Evolutionary conservation across 2,113 vertebrate genomes (phyloP), one percentile per base, ranked within the genome.

Genomic region (Ammospiza nelsoni): DNA sequence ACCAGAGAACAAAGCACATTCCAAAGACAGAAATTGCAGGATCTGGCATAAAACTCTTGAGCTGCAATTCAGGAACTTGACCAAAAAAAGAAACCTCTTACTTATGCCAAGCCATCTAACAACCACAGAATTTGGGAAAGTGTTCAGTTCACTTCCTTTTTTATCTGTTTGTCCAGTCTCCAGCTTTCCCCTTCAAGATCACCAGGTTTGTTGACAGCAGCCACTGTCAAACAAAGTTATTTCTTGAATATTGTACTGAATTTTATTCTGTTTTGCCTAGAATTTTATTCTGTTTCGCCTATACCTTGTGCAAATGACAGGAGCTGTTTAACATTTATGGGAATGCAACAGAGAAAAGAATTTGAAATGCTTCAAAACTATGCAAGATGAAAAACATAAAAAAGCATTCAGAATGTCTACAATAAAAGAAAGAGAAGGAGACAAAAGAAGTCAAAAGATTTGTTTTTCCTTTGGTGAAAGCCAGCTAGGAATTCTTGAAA

Each of bases 1-100:
- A 83, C 8, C 51, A 69, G 82, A 90, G 89, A 95, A 91, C 89
- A 97, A 96, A 96, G 78, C 48, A 85, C 90, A 94, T 95, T 94
- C 75, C 91, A 86, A 85, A 79, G 67, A 62, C n/a, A 94, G 54
- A 82, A 96, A 82, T 2, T 79, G 55, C 20, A 87, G 72, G 82
- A 91, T 31, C 57, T 95, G 85, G 91, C 93, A 91, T 77, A 63
- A 58, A 94, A 80, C 48, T 74, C 57, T 35, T 16, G 13, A 89
- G 76, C 25, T 89, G 39, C 58, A 89, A 28, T 78, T 84, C 76
- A 59, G 37, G 44, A 67, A 76, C 55, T 72, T 77, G 28, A 91
- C 54, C 33, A 41, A 95, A 87, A 65, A 92, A 63, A 92, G 51
- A 92, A 78, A 95, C 52, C 23, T 25, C 19, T 43, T 33, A 23